Conservation (phyloP, 1,140 invertebrate genomes). For the Caenorhabditis brenneri region DNA sequence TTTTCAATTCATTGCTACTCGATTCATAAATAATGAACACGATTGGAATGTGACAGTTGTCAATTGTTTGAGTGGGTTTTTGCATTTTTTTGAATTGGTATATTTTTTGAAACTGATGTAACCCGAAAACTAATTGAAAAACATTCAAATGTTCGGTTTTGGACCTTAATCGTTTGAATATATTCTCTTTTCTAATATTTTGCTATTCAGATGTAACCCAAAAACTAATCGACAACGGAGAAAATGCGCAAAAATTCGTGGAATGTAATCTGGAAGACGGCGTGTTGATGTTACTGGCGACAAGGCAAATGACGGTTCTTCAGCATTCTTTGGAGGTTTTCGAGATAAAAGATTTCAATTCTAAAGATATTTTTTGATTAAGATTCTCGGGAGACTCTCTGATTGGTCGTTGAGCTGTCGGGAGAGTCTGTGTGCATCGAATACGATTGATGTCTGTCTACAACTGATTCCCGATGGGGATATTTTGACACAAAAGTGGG, state of each 20-base stretch:
- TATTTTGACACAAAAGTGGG: constrained; percentile 53
- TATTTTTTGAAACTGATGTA: too few relatives aligned
- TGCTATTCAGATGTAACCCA: constrained; percentile 22
- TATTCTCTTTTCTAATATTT: too few relatives aligned
- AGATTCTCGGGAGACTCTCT: constrained; percentile 46
- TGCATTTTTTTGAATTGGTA: too few relatives aligned
- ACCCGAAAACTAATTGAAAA: too few relatives aligned
- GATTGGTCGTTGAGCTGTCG: constrained; percentile 30
- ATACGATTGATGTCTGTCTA: constrained; percentile 48
- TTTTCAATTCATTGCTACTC: constrained; percentile 5
- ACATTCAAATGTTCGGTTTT: too few relatives aligned
- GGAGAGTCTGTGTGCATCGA: constrained; percentile 44
- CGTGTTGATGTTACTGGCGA: background rate
- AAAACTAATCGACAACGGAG: constrained; percentile 9
- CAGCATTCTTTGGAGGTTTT: constrained; percentile 20
- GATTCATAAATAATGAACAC: background rate
- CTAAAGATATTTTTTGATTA: background rate
- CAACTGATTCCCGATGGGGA: constrained; percentile 51
- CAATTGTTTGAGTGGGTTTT: constrained; percentile 22
- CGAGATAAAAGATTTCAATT: background rate
- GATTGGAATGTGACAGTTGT: constrained; percentile 22
- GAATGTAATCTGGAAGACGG: constrained; percentile 20
- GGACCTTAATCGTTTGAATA: too few relatives aligned
- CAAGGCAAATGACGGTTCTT: constrained; percentile 15
- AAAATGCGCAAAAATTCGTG: constrained; percentile 16